Evolutionary conservation across 2,888 invertebrate species (phyloP).

Genomic region (Craniophora ligustri): DNA sequence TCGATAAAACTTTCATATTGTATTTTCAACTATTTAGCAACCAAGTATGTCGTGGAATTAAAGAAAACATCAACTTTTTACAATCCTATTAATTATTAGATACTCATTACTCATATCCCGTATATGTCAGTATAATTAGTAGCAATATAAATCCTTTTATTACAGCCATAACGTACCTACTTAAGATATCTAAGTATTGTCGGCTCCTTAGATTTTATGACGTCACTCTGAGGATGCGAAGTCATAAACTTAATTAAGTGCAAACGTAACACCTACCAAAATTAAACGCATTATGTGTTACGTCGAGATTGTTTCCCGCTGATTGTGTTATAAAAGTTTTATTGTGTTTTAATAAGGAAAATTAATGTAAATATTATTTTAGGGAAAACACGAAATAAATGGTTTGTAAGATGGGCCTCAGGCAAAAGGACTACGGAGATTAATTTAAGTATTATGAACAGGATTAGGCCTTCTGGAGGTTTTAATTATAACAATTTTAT

Average conservation of each 20-base stretch:
- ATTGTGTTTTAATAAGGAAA: slow-evolving; percentile 44
- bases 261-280: slow-evolving; percentile 66
- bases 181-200: slow-evolving; percentile 56
- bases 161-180: slow-evolving; percentile 38
- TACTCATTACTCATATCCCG: slow-evolving; percentile 15
- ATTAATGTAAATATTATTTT: slow-evolving; percentile 39
- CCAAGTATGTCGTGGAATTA: no score
- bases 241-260: slow-evolving; percentile 73
- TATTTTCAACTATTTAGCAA: no score
- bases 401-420: neutral
- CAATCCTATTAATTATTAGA: neutral
- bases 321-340: slow-evolving; percentile 62
- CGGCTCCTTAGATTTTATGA: slow-evolving; percentile 66
- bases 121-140: slow-evolving; percentile 35
- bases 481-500: no score
- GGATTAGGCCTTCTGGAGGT: no score
- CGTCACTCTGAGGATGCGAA: slow-evolving; percentile 66
- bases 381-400: slow-evolving; percentile 12
- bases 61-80: no score
- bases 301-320: slow-evolving; percentile 55
- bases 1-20: no score
- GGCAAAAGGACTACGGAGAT: slow-evolving; percentile 7
- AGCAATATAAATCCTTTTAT: slow-evolving; percentile 45
- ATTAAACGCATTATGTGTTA: slow-evolving; percentile 63
- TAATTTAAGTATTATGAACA: neutral